Evolutionary conservation across 2,888 invertebrate species (phyloP), one percentile per base, ranked within the genome.

Genomic region (Labia minor): DNA sequence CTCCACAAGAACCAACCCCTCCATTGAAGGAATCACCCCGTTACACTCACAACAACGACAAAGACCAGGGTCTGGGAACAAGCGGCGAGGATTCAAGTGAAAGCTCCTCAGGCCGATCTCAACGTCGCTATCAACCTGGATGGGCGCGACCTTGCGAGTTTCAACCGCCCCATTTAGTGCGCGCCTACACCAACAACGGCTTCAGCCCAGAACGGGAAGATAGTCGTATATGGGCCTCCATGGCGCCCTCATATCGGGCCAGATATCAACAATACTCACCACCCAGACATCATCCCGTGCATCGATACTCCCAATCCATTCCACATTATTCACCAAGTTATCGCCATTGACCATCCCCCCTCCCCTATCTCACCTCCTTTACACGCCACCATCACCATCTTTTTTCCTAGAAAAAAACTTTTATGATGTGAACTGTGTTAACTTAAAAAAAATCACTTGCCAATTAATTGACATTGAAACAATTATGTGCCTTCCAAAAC

Each of bases 31-130:
- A 49, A 3, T 49, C 49, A 14, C 49, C 49, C 49, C 49, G 49
- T 4, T 16, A 49, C 6, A 3, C 14, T 14, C 49, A 49, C 14
- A 49, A 11, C 3, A 49, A 49, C 16, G 79, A 79, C 63, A 90
- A 90, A 77, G 91, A 92, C 76, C 78, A 89, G 66, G 91, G 91
- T 0, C 80, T 91, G 64, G 91, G 91, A 21, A 92, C 91, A 1
- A 90, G 90, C 0, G 90, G 90, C 14, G 91, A 92, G 74, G 90
- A 91, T 72, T 90, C 90, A 0, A 90, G 89, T 70, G 90, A 91
- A 76, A 87, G 87, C 71, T 88, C 89, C 71, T 87, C 89, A 0
- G 88, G 87, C 73, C 86, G 86, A 73, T 88, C 88, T 0, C 86
- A 87, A 74, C 82, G 86, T 10, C 79, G 84, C 1, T 83, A 70